These are phyloP conservation scores for Epinephelus cyanopodus DNA, from an alignment of 2,113 vertebrate genomes.

Conservation along the genomic window DNA sequence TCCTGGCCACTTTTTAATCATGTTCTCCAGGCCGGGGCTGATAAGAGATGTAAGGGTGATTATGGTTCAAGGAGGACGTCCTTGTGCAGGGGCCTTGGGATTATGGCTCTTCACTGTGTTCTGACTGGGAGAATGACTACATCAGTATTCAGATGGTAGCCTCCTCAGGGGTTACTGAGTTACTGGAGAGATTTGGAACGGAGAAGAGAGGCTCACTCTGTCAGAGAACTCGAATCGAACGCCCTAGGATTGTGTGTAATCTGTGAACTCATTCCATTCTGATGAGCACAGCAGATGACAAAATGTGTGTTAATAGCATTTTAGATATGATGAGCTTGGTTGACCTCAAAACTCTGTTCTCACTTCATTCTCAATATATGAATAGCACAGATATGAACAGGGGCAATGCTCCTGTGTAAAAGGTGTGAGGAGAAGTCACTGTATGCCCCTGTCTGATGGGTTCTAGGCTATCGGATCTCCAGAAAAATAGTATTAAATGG, in stretches of 20 bases:
- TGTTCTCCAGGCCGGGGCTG: conserved; percentile 63
- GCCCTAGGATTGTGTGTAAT: conserved; percentile 45
- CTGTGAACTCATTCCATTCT: conserved; percentile 57
- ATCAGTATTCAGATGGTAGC: conserved; percentile 78
- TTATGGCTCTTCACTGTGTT: conserved; percentile 68
- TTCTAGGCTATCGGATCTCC: conserved; percentile 38
- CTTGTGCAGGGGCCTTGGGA: conserved; percentile 76
- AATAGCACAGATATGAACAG: conserved; percentile 30
- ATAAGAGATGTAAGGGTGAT: conserved; percentile 84
- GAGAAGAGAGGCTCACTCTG: conserved; percentile 33
- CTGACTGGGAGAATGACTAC: conserved; percentile 64
- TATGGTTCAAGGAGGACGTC: conserved; percentile 80
- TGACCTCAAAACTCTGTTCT: conserved; percentile 58
- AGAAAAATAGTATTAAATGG: conserved; percentile 28
- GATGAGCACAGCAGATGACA: conserved; percentile 62
- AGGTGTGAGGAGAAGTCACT: conserved; percentile 38
- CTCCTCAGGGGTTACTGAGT: conserved; percentile 63
- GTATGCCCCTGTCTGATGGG: conserved; percentile 23
- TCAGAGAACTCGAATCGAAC: conserved; percentile 46
- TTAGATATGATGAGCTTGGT: conserved; percentile 64
- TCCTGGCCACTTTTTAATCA: conserved; percentile 79
- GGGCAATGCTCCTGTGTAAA: conserved; percentile 36
- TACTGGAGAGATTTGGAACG: conserved; percentile 65
- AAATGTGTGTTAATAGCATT: conserved; percentile 60
- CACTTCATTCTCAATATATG: conserved; percentile 49